Evolutionary conservation across 2,113 vertebrate genomes (phyloP), one percentile per base, ranked within the genome.

Genomic region (Prochilodus magdalenae): DNA sequence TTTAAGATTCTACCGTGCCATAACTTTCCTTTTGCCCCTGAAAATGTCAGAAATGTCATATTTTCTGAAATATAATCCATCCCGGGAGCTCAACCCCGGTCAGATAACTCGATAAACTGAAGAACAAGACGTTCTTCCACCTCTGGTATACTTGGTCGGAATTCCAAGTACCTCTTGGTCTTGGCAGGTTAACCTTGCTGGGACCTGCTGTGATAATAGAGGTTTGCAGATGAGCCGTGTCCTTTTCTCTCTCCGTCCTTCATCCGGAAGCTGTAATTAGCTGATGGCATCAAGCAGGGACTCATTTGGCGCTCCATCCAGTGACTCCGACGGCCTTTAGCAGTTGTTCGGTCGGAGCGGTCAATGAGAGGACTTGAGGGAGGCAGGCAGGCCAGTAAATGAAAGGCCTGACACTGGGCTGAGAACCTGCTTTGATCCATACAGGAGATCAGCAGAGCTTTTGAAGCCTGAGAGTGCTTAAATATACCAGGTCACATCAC

Each of bases 381-480:
- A 79, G 65, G 29, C 30, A 22, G 51, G 60, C 60, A 69, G 65
- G 57, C 57, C 33, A 70, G 57, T n/a, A 69, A 36, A 44, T 49
- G 62, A 51, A 77, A 44, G 18, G 49, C 14, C 49, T 69, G 63
- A 69, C 76, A n/a, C 44, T 71, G 30, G 69, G 69, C 66, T 65
- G 15, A 59, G 60, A 71, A 59, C 36, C n/a, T 20, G n/a, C 66
- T 79, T 79, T 71, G 53, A 79, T 71, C 51, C 66, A 29, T 47
- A 71, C 36, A 29, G 53, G 22, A 66, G 40, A 30, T 77, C 75
- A 66, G 62, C 62, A 40, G 33, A n/a, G 33, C 67, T 22, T 71
- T 79, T 79, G 53, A 70, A 70, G 36, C 20, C 20, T 44, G 22
- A 16, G 5, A 44, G 20, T n/a, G 2, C 18, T 69, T 8, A 36